These are phyloP conservation scores for Trachelus stipa DNA, from an alignment of 2,888 invertebrate genomes.

Conservation along the genomic window DNA sequence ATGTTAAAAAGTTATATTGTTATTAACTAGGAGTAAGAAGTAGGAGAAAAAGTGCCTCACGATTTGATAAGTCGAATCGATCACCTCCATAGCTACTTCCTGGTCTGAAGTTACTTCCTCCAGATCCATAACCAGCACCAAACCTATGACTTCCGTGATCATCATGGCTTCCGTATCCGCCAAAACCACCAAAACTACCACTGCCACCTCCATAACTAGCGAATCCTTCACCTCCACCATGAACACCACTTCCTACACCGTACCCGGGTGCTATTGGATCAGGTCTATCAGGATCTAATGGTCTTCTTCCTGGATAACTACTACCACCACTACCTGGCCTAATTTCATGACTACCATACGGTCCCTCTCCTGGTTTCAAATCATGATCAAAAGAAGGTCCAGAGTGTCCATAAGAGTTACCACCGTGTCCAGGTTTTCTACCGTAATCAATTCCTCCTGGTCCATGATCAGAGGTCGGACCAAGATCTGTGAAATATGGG, in stretches of 20 bases:
- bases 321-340: background rate
- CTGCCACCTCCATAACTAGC: constrained; percentile 1
- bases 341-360: background rate
- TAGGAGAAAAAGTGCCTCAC: background rate
- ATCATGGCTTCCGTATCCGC: constrained; percentile 1
- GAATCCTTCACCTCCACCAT: constrained; percentile 8
- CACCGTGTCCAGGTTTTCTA: background rate
- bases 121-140: constrained; percentile 12
- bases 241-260: background rate
- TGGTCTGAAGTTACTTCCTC: constrained; percentile 14
- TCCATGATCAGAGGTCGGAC: constrained; percentile 13
- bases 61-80: constrained; percentile 17
- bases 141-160: background rate
- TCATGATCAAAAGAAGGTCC: background rate
- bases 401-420: background rate
- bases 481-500: background rate
- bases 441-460: constrained; percentile 1
- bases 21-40: background rate
- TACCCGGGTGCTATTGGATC: constrained; percentile 20
- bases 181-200: constrained; percentile 1
- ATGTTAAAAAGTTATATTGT: background rate
- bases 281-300: constrained; percentile 33
- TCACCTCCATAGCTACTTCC: constrained; percentile 22
- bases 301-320: constrained; percentile 22
- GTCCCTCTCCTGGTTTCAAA: background rate